Conservation (phyloP, 2,888 invertebrate genomes). For the Drosophila affinis region DNA sequence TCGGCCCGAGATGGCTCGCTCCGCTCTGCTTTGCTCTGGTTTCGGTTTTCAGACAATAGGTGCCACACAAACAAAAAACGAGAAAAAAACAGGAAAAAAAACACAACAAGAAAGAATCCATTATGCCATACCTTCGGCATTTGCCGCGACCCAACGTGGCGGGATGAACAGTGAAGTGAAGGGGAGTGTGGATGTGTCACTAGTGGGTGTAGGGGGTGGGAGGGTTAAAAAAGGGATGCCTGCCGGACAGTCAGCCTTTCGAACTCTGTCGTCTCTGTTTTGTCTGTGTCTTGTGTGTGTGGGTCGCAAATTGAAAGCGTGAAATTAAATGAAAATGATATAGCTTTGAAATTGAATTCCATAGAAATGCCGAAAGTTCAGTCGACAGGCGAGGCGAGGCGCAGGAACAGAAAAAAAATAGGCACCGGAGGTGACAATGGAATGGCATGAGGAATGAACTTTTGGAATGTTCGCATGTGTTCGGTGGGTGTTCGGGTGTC, state of each 20-base stretch:
- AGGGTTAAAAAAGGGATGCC: slow-evolving; percentile 51
- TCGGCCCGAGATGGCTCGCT: neutral
- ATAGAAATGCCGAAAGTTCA: slow-evolving; percentile 73
- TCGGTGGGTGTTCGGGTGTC: neutral
- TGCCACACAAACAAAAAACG: slow-evolving; percentile 21
- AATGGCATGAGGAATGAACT: neutral
- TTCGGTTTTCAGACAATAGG: slow-evolving; percentile 65
- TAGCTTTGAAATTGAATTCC: slow-evolving; percentile 78
- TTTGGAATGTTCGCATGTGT: neutral
- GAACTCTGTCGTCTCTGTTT: slow-evolving; percentile 3
- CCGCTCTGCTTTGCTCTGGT: slow-evolving; percentile 4
- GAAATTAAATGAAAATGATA: slow-evolving; percentile 78
- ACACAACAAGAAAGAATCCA: slow-evolving; percentile 52
- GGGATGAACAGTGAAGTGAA: slow-evolving; percentile 35
- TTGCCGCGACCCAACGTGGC: slow-evolving; percentile 26
- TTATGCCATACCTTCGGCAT: slow-evolving; percentile 55
- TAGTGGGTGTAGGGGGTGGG: neutral
- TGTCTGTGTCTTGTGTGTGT: slow-evolving; percentile 18
- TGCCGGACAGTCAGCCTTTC: slow-evolving; percentile 39
- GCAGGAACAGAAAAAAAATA: neutral
- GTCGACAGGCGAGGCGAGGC: slow-evolving; percentile 13
- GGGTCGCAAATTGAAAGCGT: slow-evolving; percentile 74
- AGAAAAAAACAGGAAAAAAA: slow-evolving; percentile 7
- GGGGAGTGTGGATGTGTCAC: neutral
- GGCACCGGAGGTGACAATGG: neutral